Conservation (phyloP, 1,140 invertebrate genomes). For the Druon quercuslanigerum region DNA sequence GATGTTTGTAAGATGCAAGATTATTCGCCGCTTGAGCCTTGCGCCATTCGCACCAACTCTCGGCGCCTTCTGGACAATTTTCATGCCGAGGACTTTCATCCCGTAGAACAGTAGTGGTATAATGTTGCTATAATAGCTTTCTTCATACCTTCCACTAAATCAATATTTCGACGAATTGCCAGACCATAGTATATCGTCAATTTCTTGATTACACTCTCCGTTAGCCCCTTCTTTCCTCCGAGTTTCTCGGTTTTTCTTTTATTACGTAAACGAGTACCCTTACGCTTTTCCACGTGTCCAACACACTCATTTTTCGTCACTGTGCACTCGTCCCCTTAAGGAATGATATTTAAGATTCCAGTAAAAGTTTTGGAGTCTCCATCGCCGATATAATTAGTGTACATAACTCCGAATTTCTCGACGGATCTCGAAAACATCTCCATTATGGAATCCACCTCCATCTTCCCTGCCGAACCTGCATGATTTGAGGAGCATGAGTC, state of each 20-base stretch:
- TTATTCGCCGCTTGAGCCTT: too few relatives aligned
- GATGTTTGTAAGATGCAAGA: too few relatives aligned
- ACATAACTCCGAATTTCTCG: too few relatives aligned
- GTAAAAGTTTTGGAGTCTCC: too few relatives aligned
- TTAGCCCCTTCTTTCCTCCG: constrained; percentile 23
- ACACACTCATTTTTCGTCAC: constrained; percentile 26
- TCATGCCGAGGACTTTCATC: constrained; percentile 30
- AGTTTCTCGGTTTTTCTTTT: constrained; percentile 22
- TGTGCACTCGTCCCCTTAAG: too few relatives aligned
- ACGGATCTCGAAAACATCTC: too few relatives aligned
- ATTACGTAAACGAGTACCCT: constrained; percentile 28
- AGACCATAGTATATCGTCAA: constrained; percentile 36
- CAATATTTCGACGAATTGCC: constrained; percentile 30
- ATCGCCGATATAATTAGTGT: too few relatives aligned
- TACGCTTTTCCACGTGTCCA: constrained; percentile 27
- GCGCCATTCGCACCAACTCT: too few relatives aligned
- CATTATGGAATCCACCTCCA: constrained; percentile 37
- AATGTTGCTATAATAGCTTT: constrained; percentile 23
- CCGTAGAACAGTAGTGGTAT: constrained; percentile 37
- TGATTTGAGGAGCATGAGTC: constrained; percentile 40
- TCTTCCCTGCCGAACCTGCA: constrained; percentile 39
- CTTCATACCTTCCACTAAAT: too few relatives aligned
- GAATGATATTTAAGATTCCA: too few relatives aligned
- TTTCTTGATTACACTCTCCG: constrained; percentile 33
- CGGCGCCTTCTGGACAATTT: not conserved